phyloP scores from a whole-genome alignment of 1,140 invertebrate species.

The Pseudomyrmex sp. region DNA sequence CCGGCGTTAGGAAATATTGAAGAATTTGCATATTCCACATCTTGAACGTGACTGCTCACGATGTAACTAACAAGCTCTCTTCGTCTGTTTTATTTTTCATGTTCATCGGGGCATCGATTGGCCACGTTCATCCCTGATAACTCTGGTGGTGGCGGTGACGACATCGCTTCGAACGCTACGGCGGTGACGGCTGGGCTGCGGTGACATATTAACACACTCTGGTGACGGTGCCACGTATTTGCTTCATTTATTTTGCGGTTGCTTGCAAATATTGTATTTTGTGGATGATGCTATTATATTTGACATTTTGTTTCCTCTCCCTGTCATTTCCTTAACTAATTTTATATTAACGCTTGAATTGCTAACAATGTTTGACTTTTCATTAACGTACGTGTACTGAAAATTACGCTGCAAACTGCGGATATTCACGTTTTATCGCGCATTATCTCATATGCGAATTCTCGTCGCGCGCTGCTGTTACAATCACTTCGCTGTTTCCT shows the following conservation, averaged over 20 bases:
- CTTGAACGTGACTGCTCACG: constrained; percentile 19
- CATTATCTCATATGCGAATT: neutral
- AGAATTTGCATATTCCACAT: constrained; percentile 24
- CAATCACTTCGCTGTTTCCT: constrained; percentile 42
- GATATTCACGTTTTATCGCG: constrained; percentile 1
- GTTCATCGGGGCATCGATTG: constrained; percentile 38
- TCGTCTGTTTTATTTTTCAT: constrained; percentile 66
- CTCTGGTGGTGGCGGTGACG: constrained; percentile 34
- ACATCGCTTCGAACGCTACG: constrained; percentile 7
- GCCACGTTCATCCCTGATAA: neutral
- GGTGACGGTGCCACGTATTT: constrained; percentile 38
- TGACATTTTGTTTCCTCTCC: neutral
- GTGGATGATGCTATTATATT: neutral
- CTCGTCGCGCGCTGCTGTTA: constrained; percentile 5
- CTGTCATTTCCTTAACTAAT: neutral
- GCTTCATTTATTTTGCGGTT: neutral
- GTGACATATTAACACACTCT: constrained; percentile 55
- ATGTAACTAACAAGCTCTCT: constrained; percentile 44
- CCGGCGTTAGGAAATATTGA: constrained; percentile 39
- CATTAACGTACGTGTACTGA: too few relatives aligned
- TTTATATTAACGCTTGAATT: neutral
- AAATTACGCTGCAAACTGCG: neutral
- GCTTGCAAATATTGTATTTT: neutral
- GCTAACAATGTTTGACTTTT: neutral
- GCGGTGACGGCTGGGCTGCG: constrained; percentile 52